phyloP scores from a whole-genome alignment of 2,797 vertebrate species.

The Sorex maritimensis region DNA sequence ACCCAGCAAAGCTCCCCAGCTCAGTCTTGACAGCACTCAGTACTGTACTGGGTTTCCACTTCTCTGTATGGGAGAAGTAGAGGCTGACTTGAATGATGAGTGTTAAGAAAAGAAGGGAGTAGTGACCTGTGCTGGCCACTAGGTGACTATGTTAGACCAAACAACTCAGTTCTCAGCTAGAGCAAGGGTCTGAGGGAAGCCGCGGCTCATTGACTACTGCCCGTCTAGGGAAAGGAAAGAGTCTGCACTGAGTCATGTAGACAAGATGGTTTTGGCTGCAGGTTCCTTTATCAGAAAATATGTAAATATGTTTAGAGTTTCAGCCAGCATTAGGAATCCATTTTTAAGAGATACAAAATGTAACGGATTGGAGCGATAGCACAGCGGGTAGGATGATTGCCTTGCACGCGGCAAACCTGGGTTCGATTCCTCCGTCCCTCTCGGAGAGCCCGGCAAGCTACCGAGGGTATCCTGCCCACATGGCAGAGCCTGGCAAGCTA shows the following conservation, averaged over 20 bases:
- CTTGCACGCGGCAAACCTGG: too few relatives aligned
- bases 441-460: too few relatives aligned
- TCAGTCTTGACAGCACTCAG: not conserved
- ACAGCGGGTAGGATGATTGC: too few relatives aligned
- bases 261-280: not conserved
- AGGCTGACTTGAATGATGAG: not conserved
- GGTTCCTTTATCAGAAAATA: constrained; percentile 8
- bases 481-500: too few relatives aligned
- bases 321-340: not conserved
- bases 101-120: constrained; percentile 42
- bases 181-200: not conserved
- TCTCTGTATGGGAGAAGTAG: constrained; percentile 37
- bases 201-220: not conserved
- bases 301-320: not conserved
- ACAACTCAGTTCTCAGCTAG: constrained; percentile 3
- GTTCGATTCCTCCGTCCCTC: too few relatives aligned
- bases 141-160: constrained; percentile 77
- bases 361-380: too few relatives aligned
- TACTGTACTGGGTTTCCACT: not conserved
- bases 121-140: constrained; percentile 74
- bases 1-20: not conserved
- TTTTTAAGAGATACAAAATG: constrained; percentile 1
- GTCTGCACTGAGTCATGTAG: not conserved
- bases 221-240: not conserved
- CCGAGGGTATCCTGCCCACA: too few relatives aligned